Conservation (phyloP, 2,113 vertebrate genomes). For the Caretta caretta region DNA sequence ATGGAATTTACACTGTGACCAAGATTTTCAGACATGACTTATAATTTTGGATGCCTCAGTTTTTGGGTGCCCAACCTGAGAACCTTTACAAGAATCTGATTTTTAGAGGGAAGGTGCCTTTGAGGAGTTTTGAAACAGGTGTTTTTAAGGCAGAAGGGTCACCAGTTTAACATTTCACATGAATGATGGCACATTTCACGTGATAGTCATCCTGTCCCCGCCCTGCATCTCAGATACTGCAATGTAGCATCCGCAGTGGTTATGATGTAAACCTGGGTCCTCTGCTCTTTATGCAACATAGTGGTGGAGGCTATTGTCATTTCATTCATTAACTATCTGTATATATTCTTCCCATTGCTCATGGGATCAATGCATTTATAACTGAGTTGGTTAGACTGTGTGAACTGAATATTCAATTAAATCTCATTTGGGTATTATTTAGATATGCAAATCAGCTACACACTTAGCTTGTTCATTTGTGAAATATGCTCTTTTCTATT, state of each 20-base stretch:
- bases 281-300: not conserved
- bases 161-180: not conserved
- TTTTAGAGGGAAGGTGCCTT: not conserved
- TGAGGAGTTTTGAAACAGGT: not conserved
- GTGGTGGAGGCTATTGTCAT: not conserved
- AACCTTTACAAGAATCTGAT: not conserved
- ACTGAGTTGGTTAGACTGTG: not conserved
- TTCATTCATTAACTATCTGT: not conserved
- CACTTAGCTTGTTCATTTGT: conserved; percentile 68
- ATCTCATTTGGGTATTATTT: conserved; percentile 52
- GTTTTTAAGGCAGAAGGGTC: not conserved
- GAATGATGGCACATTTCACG: too few relatives aligned
- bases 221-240: not conserved
- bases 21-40: not conserved
- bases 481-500: conserved; percentile 69
- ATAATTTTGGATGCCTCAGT: not conserved
- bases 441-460: conserved; percentile 69
- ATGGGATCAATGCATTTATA: conserved; percentile 34
- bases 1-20: not conserved
- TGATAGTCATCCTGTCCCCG: too few relatives aligned
- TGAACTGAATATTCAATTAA: conserved; percentile 66
- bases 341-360: not conserved
- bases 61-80: not conserved
- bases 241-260: too few relatives aligned
- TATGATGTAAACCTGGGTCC: not conserved